These are phyloP conservation scores for Phenacoccus solenopsis DNA, from an alignment of 1,140 invertebrate species.

Conservation along the genomic window DNA sequence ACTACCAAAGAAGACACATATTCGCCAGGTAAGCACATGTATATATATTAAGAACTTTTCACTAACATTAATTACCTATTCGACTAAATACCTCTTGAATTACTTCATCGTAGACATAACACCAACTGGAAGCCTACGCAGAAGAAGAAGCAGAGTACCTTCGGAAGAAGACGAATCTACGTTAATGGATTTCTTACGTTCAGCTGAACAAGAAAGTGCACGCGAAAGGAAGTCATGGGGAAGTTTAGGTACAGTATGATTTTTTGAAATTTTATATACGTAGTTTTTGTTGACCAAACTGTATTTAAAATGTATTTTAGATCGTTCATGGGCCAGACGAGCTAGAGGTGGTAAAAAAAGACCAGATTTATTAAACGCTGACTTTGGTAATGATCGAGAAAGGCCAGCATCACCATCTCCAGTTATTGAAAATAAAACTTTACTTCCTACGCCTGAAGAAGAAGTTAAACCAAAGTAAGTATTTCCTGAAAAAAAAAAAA, in stretches of 20 bases:
- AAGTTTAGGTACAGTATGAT: slow-evolving; percentile 63
- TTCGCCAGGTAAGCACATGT: slow-evolving; percentile 51
- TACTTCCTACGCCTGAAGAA: slow-evolving; percentile 34
- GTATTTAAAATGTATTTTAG: slow-evolving; percentile 40
- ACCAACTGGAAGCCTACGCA: slow-evolving; percentile 70
- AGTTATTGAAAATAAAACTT: slow-evolving; percentile 39
- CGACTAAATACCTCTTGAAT: background rate
- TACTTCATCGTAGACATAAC: slow-evolving; percentile 52
- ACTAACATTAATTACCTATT: background rate
- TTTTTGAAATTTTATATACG: background rate
- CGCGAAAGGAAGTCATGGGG: slow-evolving; percentile 76
- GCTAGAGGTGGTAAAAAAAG: slow-evolving; percentile 51
- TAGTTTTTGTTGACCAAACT: slow-evolving; percentile 4
- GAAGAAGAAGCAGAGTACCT: slow-evolving; percentile 63
- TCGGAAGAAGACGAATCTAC: slow-evolving; percentile 73
- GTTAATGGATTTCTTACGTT: slow-evolving; percentile 71
- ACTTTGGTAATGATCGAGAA: slow-evolving; percentile 55
- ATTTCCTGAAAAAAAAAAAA: too few relatives aligned
- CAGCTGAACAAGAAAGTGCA: slow-evolving; percentile 54
- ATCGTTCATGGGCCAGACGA: slow-evolving; percentile 74
- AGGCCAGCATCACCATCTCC: slow-evolving; percentile 57
- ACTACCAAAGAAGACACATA: slow-evolving; percentile 46
- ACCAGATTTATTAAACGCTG: slow-evolving; percentile 53
- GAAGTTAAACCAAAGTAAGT: slow-evolving; percentile 38
- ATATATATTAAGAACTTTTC: too few relatives aligned